A percentile compares a stretch with the other conserved stretches of the same genome.
Evolutionary conservation across 1,140 invertebrate genomes (phyloP).

Genomic region (Calycopis cecrops): DNA sequence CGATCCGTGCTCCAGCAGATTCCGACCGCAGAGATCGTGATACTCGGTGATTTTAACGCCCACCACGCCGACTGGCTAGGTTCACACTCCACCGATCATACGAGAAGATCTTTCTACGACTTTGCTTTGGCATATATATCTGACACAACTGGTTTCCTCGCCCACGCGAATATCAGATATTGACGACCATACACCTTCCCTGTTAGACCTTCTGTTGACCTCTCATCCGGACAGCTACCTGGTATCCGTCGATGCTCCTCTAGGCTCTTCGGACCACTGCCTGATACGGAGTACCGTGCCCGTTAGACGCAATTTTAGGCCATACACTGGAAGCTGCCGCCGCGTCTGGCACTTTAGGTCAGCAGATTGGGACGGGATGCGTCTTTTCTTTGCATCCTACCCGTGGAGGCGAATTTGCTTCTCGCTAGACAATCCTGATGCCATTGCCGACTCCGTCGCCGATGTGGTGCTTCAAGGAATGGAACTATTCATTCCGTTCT

Average conservation of each 20-base stretch:
- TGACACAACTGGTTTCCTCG: conserved; percentile 15
- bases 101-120: conserved; percentile 16
- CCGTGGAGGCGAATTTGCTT: too few species aligned
- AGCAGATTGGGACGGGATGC: too few species aligned
- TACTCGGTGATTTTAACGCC: conserved; percentile 15
- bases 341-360: too few species aligned
- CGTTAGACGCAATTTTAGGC: too few species aligned
- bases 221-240: not conserved
- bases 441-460: too few species aligned
- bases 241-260: conserved; percentile 13
- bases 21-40: conserved; percentile 14
- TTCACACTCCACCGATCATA: conserved; percentile 8
- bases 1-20: conserved; percentile 13
- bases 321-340: too few species aligned
- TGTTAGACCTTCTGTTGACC: conserved; percentile 16
- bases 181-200: too few species aligned
- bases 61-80: not conserved
- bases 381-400: too few species aligned
- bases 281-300: not conserved
- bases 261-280: conserved; percentile 21
- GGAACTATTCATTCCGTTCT: too few species aligned
- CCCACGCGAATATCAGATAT: too few species aligned
- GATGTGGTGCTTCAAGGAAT: too few species aligned
- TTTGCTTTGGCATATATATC: conserved; percentile 17
- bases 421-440: too few species aligned